Base-by-base conservation (phyloP, 2,888 invertebrate genomes). In the Copidosoma aretas region DNA sequence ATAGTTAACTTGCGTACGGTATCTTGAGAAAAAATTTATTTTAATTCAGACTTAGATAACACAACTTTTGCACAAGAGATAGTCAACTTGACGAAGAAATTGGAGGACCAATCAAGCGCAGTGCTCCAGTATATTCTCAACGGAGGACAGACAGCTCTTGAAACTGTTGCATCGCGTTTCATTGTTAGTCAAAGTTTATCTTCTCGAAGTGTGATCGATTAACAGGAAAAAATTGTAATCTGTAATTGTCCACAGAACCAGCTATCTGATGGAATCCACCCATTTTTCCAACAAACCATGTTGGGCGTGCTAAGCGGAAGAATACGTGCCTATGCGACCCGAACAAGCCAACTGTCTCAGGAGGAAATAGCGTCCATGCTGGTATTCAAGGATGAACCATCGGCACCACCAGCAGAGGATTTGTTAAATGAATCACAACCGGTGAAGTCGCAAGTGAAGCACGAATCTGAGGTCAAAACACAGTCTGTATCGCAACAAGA, bases 61-160 rank as follows among this genome's bases (percentile, higher is more conserved):
- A 51, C 72, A 12, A 64, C 71, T 57, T 79, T 77, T 54, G 75
- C 73, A 19, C 75, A 75, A 68, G 75, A 73, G 51, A 68, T 64
- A 56, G 21, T 72, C 17, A 25, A 57, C 15, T 76, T 75, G 15
- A 46, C 78, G 12, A 74, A 67, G 54, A 74, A 70, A 49, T 67
- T 78, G 14, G 66, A 52, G 73, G 72, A 58, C 71, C 72, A 39
- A 71, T 79, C 63, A 64, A 78, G 19, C 77, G 73, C 62, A 59
- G 73, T 79, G 19, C 67, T 83, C 25, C 77, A 78, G 21, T 76
- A 77, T 59, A 75, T 73, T n/a, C 62, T 80, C 66, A 71, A 73
- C n/a, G 82, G 82, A 66, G 85, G 85, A 15, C 81, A 82, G 64
- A 76, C 77, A n/a, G 84, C 83, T 43, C 81, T 86, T 1, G 85